Evolutionary conservation across 2,888 invertebrate species (phyloP), one percentile per base, ranked within the genome.

Genomic region (Caenorhabditis virilis): DNA sequence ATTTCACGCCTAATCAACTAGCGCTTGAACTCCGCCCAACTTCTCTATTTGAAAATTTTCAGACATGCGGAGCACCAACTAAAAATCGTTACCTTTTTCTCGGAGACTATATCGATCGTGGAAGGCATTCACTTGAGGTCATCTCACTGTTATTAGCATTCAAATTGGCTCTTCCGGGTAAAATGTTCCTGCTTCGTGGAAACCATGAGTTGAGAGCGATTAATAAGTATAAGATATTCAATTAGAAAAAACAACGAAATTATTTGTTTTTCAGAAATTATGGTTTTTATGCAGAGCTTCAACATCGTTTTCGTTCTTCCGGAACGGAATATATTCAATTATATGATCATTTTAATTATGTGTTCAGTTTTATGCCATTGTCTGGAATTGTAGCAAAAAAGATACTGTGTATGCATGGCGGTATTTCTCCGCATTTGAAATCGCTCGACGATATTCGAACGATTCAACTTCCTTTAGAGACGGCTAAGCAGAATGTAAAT

Each of bases 371-470:
- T 36, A 74, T 78, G 76, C 78, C 78, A n/a, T 48, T 78, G 26
- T 74, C 78, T 4, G 78, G 73, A 18, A 41, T 72, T 4, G 68
- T 78, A 18, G 51, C 58, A 7, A 61, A 61, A 39, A 56, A 64
- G 36, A 76, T 78, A 59, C 63, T 78, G 5, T 78, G 78, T 64
- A 78, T 78, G 78, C 75, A 74, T 41, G 74, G 74, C 43, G 74
- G 59, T 50, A 62, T 78, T 9, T 73, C 74, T 9, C 71, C 73
- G 6, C 48, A 71, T 16, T 36, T 78, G 23, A 72, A 72, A 45
- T 50, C 54, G 1, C 54, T 78, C 16, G 70, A 79, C 50, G 77
- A 78, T 55, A 78, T 78, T 45, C 55, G 77, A 4, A 57, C 57
- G 6, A 66, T 79, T 43, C 35, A 57, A 20, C 49, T 77, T 2